A percentile compares a stretch with the other conserved stretches of the same genome.
Evolutionary conservation across 1,140 invertebrate genomes (phyloP).

Genomic region (Euglossa dilemma): DNA sequence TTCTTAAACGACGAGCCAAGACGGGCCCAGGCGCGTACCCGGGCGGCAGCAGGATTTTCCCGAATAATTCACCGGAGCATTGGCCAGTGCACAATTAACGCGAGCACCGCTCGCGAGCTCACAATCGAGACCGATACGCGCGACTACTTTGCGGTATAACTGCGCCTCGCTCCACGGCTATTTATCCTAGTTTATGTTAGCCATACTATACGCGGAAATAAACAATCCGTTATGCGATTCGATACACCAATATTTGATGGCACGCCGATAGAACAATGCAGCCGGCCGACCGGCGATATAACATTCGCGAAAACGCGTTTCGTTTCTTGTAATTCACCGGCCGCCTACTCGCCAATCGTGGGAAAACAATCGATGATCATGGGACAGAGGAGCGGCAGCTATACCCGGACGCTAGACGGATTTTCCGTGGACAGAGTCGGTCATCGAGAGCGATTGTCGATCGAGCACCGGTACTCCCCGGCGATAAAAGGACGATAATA

Average conservation of each 20-base stretch:
- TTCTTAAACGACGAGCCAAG: not conserved
- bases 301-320: conserved; percentile 12
- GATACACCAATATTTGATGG: conserved; percentile 32
- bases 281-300: not conserved
- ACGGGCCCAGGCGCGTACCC: not conserved
- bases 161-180: conserved; percentile 28
- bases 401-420: not conserved
- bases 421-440: not conserved
- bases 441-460: not conserved
- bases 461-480: not conserved
- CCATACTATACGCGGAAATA: conserved; percentile 30
- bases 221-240: conserved; percentile 52
- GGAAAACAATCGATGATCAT: conserved; percentile 2
- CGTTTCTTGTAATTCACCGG: conserved; percentile 1
- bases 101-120: not conserved
- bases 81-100: conserved; percentile 19
- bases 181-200: conserved; percentile 47
- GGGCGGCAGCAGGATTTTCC: not conserved
- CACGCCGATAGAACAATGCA: not conserved
- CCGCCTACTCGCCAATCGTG: not conserved
- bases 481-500: conserved; percentile 5
- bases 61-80: not conserved
- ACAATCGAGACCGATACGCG: not conserved
- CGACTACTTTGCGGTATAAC: conserved; percentile 51
- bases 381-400: too few species aligned